Evolutionary conservation across 1,140 invertebrate species (phyloP).

Genomic region (Temnothorax nylanderi): DNA sequence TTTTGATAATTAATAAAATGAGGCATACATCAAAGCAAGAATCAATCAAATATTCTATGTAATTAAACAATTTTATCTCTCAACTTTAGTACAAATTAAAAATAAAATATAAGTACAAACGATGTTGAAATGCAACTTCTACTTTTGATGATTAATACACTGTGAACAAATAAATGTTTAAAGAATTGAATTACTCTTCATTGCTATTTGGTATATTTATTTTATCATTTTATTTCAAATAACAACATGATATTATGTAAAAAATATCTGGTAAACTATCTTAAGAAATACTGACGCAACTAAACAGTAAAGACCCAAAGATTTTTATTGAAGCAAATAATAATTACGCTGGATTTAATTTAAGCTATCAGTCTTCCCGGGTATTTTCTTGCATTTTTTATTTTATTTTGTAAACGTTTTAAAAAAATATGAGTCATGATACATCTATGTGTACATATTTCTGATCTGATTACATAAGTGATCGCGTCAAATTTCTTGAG

Average conservation of each 20-base stretch:
- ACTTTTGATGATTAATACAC: neutral
- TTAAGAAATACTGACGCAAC: neutral
- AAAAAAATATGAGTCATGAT: conserved; percentile 62
- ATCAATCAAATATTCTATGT: neutral
- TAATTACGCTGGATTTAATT: conserved; percentile 40
- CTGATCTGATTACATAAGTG: conserved; percentile 25
- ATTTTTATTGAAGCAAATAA: conserved; percentile 56
- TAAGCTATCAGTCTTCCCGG: conserved; percentile 68
- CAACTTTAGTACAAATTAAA: neutral
- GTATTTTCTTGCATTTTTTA: conserved; percentile 56
- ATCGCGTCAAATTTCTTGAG: conserved; percentile 45
- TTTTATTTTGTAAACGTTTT: conserved; percentile 59
- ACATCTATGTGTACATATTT: neutral
- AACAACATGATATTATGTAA: neutral
- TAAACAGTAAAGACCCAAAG: neutral
- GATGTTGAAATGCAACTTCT: neutral
- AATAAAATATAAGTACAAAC: conserved; percentile 22
- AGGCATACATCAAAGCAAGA: conserved; percentile 41
- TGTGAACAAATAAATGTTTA: neutral
- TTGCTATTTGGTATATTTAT: neutral
- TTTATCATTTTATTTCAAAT: neutral
- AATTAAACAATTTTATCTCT: neutral
- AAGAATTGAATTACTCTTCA: neutral
- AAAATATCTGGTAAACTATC: neutral
- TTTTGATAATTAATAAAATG: conserved; percentile 40